Evolutionary conservation across 2,113 vertebrate species (phyloP), one percentile per base, ranked within the genome.

Genomic region (Cheirogaleus medius): DNA sequence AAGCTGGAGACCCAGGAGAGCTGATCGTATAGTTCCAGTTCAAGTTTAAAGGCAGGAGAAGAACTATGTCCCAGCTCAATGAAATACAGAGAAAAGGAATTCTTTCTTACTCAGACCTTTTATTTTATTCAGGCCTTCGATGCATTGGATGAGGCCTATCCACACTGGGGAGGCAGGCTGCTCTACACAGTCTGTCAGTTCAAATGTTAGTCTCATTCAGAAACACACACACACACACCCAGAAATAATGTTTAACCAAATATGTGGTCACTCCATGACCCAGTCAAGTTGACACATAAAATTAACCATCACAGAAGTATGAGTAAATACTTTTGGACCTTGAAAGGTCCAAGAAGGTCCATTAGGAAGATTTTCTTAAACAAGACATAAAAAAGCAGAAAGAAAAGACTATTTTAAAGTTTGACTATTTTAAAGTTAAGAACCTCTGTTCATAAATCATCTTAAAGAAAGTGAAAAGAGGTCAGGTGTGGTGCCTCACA

Each of bases 281-380:
- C 10, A 49, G 17, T 69, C 87, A 81, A 63, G 21, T 54, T 87
- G 63, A 83, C 47, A 81, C 9, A 60, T 80, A 81, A 60, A 56
- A 91, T 78, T 83, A 87, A 63, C 34, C 69, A 87, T 93, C 74
- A 90, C 27, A 83, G n/a, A 81, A 92, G 21, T 42, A 39, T 86
- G 73, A 34, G 18, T 81, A 91, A 80, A 88, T 92, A 49, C 60
- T 60, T 92, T 74, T n/a, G 66, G 29, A 90, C 14, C 42, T 56
- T 94, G 27, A 6, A n/a, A n/a, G n/a, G n/a, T n/a, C n/a, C n/a
- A n/a, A n/a, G n/a, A n/a, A n/a, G n/a, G n/a, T n/a, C n/a, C n/a
- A 34, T 81, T 81, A 85, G 25, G 66, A 90, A 93, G 49, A 27
- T 69, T 68, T 85, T 96, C 52, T 96, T 90, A 83, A 92, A 78